A percentile compares a stretch with the other conserved stretches of the same genome.
phyloP scores from a whole-genome alignment of 2,113 vertebrate species.

The Bothrops jararaca region DNA sequence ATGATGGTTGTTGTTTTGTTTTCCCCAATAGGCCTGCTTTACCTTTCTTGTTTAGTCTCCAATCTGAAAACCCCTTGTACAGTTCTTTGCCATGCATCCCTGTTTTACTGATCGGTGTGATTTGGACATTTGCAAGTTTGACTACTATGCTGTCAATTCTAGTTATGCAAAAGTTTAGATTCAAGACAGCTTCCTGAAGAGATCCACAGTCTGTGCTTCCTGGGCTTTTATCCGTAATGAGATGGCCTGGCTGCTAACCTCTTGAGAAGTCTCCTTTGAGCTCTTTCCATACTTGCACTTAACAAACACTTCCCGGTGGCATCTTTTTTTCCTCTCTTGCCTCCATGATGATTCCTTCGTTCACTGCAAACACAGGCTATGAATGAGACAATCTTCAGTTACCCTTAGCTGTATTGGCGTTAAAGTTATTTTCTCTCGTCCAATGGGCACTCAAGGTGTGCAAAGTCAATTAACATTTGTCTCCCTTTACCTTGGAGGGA shows the following conservation, averaged over 20 bases:
- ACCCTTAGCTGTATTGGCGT: background rate
- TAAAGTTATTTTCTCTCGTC: background rate
- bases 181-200: background rate
- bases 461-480: background rate
- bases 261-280: background rate
- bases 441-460: background rate
- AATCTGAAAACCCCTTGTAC: background rate
- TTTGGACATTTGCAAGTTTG: background rate
- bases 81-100: background rate
- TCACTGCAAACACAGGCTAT: background rate
- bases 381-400: background rate
- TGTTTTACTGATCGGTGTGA: background rate
- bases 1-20: too few species aligned
- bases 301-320: background rate
- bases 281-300: background rate
- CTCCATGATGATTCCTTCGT: background rate
- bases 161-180: background rate
- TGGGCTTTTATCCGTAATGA: background rate
- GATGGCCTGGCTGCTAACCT: background rate
- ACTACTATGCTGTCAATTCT: background rate
- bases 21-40: background rate
- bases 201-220: background rate
- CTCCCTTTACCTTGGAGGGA: background rate
- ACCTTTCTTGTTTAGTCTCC: background rate
- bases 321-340: background rate